phyloP scores from a whole-genome alignment of 1,140 invertebrate genomes.

The Neotoxoptera formosana region DNA sequence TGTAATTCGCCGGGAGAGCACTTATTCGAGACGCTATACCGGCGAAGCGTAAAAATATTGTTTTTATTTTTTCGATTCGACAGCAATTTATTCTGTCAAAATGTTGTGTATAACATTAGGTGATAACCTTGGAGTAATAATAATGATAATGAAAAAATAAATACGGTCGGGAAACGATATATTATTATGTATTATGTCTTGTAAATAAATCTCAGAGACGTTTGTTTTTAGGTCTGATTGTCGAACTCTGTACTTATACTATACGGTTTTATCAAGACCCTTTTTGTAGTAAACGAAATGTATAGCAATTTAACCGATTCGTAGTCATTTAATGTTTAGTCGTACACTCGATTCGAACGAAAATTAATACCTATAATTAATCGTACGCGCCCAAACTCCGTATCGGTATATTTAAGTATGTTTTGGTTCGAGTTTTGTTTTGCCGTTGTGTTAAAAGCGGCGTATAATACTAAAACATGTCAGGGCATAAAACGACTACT shows the following conservation, averaged over 20 bases:
- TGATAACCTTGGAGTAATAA: background rate
- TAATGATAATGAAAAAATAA: background rate
- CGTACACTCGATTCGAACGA: background rate
- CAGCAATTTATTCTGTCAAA: background rate
- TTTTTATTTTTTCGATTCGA: conserved; percentile 43
- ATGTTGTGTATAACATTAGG: background rate
- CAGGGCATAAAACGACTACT: background rate
- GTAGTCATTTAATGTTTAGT: background rate
- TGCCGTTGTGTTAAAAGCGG: background rate
- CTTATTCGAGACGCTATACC: background rate
- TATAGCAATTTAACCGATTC: background rate
- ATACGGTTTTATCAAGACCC: background rate
- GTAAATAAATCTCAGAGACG: background rate
- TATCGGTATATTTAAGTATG: background rate
- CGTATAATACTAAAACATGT: background rate
- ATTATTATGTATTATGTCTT: background rate
- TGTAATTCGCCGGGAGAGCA: conserved; percentile 35
- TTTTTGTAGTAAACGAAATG: background rate
- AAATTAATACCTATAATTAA: background rate
- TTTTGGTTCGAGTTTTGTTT: background rate
- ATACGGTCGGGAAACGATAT: background rate
- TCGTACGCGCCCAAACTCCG: background rate
- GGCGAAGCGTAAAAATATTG: conserved; percentile 31
- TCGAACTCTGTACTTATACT: background rate
- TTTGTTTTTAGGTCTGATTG: background rate